Evolutionary conservation across 2,888 invertebrate species (phyloP).

Genomic region (Pseudococcus jackbeardsleyi): DNA sequence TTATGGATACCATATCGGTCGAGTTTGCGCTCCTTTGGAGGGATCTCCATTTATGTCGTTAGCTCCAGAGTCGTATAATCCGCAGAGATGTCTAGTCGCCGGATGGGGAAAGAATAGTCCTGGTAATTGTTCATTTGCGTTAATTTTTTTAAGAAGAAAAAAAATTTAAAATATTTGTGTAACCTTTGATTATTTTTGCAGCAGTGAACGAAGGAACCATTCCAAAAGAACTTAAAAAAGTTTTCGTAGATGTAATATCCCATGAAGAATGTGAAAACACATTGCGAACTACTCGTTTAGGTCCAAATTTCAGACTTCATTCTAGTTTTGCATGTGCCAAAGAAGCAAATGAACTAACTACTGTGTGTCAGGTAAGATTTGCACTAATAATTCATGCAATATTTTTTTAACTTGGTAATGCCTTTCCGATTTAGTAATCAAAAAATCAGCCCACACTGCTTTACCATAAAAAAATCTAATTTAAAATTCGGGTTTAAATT

Average conservation of each 20-base stretch:
- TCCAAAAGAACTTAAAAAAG: constrained; percentile 17
- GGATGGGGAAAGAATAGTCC: constrained; percentile 74
- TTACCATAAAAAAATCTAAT: too few species aligned
- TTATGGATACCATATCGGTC: constrained; percentile 78
- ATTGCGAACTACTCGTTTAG: not conserved
- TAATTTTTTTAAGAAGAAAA: not conserved
- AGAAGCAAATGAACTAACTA: not conserved
- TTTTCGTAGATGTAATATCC: not conserved
- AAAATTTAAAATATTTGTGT: not conserved
- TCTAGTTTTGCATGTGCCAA: not conserved
- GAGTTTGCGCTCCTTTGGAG: constrained; percentile 78
- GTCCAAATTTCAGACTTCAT: not conserved
- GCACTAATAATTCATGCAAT: not conserved
- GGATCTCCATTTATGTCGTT: constrained; percentile 68
- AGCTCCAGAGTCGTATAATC: not conserved
- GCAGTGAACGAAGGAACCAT: not conserved
- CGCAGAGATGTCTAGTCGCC: constrained; percentile 77
- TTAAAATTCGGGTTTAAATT: too few species aligned
- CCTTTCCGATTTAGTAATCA: too few species aligned
- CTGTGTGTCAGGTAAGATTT: not conserved
- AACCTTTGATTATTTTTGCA: not conserved
- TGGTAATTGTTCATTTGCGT: not conserved
- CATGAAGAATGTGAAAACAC: not conserved
- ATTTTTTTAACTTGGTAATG: not conserved
- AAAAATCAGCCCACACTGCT: too few species aligned